Percentiles rank a stretch among this genome's conserved stretches.
Conservation (phyloP, 2,888 invertebrate genomes). For the Amorpha juglandis region DNA sequence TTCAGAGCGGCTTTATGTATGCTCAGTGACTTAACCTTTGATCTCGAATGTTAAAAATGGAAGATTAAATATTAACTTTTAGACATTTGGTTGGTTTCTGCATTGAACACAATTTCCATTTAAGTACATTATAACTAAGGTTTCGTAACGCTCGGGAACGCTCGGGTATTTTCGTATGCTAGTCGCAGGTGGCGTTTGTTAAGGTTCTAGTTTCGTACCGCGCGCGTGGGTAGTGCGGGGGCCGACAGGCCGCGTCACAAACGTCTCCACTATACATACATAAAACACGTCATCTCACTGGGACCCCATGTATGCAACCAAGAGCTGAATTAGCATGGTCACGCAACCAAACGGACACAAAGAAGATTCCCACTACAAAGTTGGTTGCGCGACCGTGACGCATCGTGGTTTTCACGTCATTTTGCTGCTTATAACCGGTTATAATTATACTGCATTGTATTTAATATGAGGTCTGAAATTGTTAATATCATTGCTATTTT, state of each 20-base stretch:
- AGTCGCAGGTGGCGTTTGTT: background rate
- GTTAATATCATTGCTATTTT: too few species aligned
- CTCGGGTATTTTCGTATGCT: background rate
- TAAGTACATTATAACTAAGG: background rate
- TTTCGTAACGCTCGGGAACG: background rate
- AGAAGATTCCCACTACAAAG: too few species aligned
- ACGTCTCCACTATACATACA: conserved; percentile 23
- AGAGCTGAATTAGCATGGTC: background rate
- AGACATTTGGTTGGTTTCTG: background rate
- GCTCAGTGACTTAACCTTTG: background rate
- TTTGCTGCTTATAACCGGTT: too few species aligned
- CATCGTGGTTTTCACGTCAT: too few species aligned
- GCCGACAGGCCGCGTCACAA: conserved; percentile 34
- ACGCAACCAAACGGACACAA: too few species aligned
- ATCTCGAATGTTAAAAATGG: conserved; percentile 27
- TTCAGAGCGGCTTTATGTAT: background rate
- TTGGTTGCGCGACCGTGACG: too few species aligned
- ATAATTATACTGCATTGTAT: too few species aligned
- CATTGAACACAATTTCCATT: background rate
- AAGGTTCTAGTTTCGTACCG: background rate
- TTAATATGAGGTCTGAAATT: too few species aligned
- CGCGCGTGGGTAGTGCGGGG: conserved; percentile 18
- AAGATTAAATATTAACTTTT: conserved; percentile 24
- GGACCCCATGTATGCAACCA: background rate
- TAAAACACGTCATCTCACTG: background rate